Evolutionary conservation across 2,797 vertebrate genomes (phyloP), one percentile per base, ranked within the genome.

Genomic region (Micrastur ruficollis): DNA sequence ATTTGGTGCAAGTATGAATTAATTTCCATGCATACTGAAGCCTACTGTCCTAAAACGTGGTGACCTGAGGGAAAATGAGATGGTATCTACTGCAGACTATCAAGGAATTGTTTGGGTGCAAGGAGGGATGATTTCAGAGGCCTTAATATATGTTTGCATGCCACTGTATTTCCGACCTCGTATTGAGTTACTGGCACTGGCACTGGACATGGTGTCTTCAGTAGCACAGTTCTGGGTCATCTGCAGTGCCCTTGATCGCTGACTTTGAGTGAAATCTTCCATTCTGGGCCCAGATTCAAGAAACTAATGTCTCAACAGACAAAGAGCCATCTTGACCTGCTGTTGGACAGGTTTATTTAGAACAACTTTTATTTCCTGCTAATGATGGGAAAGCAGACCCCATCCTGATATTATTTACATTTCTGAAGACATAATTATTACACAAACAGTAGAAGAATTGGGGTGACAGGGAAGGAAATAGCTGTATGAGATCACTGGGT

Each of bases 261-360:
- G 36, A 18, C 36, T 88, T 38, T 79, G 81, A 50, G 62, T 7
- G 18, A 14, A 27, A 5, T 49, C 50, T 66, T 74, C 58, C 36
- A 12, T 40, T 84, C 79, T 56, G 63, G 65, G 58, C 46, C 34
- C 34, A 25, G 16, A 63, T 58, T 59, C 71, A 63, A 44, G 53
- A 75, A 66, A 49, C 15, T 19, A 15, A 49, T 2, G 3, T 89
- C 58, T 93, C 36, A 19, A 92, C 29, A 95, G 68, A 93, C 62
- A 86, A 93, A 68, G 61, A 96, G 42, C 76, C 88, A 78, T 44
- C 83, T 55, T 94, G 82, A 83, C 95, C 93, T 97, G 94, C 96
- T 96, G 86, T 97, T 90, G 90, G 62, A 97, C 94, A 93, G 89
- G 93, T 97, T 97, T 97, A 97, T 97, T 97, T 66, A 83, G 56